Conservation (phyloP, 2,888 invertebrate genomes). For the Schrankia costaestrigalis region DNA sequence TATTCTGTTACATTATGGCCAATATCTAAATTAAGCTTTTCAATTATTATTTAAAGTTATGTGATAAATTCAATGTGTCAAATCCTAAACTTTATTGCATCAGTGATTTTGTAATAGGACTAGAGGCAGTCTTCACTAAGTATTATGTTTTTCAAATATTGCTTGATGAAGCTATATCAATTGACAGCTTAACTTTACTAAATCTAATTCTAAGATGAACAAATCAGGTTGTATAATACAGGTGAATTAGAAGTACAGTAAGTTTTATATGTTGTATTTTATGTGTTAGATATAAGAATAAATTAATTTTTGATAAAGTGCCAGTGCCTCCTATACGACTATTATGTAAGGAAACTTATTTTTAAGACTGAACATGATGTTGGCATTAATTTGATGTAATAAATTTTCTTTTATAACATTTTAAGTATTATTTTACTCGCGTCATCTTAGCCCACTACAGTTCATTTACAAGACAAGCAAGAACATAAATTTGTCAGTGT, state of each 20-base stretch:
- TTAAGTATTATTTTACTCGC: slow-evolving; percentile 12
- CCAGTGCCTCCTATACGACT: slow-evolving; percentile 73
- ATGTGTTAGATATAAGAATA: slow-evolving; percentile 36
- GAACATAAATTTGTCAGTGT: too few relatives aligned
- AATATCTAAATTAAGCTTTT: too few relatives aligned
- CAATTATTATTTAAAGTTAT: too few relatives aligned
- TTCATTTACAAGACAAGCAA: too few relatives aligned
- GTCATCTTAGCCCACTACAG: not conserved
- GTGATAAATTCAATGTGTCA: too few relatives aligned
- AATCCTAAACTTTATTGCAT: too few relatives aligned
- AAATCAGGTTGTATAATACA: slow-evolving; percentile 45
- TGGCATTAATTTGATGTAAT: slow-evolving; percentile 71
- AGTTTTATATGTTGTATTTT: slow-evolving; percentile 36
- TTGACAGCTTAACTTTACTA: slow-evolving; percentile 8
- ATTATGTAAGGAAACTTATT: slow-evolving; percentile 60
- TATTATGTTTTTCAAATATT: not conserved
- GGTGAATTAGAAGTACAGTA: slow-evolving; percentile 36
- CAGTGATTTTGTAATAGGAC: too few relatives aligned
- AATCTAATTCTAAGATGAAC: slow-evolving; percentile 14
- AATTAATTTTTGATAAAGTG: slow-evolving; percentile 50
- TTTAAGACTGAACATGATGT: slow-evolving; percentile 76
- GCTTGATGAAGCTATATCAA: slow-evolving; percentile 1
- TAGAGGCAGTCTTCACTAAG: too few relatives aligned
- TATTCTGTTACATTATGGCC: too few relatives aligned
- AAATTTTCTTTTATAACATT: slow-evolving; percentile 53